Base-by-base conservation (phyloP, 2,888 invertebrate species). In the Melanchra persicariae region DNA sequence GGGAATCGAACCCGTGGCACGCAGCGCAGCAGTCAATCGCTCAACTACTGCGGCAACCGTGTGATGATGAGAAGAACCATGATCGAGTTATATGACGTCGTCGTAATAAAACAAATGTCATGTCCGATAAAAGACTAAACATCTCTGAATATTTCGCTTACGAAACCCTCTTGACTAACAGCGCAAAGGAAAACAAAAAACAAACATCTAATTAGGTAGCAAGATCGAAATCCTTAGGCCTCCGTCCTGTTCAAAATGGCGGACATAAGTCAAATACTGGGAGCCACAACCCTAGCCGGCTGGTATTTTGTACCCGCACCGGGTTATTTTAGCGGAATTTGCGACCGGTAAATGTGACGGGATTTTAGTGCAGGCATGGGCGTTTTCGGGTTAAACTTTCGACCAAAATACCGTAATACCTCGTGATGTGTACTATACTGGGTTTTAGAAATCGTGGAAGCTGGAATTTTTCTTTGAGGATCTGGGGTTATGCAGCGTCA, bases 301-400 rank as follows among this genome's bases (percentile, higher is more conserved):
- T 73, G 85, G 84, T 77, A 86, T 85, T 84, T 84, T 75, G 77
- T 69, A 67, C 62, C 82, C 77, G 70, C 81, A 68, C 79, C 72
- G 81, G 84, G 78, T 82, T 86, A 89, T 89, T 90, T 87, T 82
- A 74, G 73, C 59, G 84, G 85, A 84, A 87, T 88, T 87, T 85
- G 79, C 65, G 74, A 81, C 79, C 84, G 74, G 85, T 77, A 88
- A 85, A 89, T 87, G 85, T 85, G 84, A 86, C 87, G 74, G 86
- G 84, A 85, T 86, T 88, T 87, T 81, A 85, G 84, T 82, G 77
- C 86, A 81, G 75, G 72, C 73, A 80, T 75, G 79, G 75, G 71
- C 79, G 81, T 86, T 85, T 83, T 80, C 73, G 65, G 76, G 81
- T 81, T 82, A 72, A 77, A 77, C 51, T 76, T 87, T 77, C 55